Percentiles rank a stretch among this genome's conserved stretches.
Evolutionary conservation across 2,888 invertebrate species (phyloP).

Genomic region (Drosophila birchii): DNA sequence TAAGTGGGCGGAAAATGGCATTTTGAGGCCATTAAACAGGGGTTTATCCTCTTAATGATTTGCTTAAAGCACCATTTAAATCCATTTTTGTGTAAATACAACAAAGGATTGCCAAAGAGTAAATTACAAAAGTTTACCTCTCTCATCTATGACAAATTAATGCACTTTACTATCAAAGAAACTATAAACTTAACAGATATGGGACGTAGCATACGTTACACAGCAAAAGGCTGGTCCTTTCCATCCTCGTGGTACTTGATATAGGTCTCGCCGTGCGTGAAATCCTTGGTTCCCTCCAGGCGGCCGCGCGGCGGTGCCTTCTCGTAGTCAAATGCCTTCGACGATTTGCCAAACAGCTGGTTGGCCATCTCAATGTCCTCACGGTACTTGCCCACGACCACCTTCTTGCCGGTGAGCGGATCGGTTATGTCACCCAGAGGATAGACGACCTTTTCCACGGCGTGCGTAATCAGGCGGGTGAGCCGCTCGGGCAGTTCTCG

Average conservation of each 20-base stretch:
- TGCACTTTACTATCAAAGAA: slow-evolving; percentile 33
- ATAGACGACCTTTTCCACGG: slow-evolving; percentile 91
- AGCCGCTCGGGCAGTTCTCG: slow-evolving; percentile 90
- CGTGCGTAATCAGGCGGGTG: slow-evolving; percentile 91
- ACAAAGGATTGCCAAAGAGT: not conserved
- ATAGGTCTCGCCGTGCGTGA: slow-evolving; percentile 90
- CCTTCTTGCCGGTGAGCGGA: slow-evolving; percentile 92
- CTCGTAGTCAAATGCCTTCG: slow-evolving; percentile 90
- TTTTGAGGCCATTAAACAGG: not conserved
- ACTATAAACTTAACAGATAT: slow-evolving; percentile 28
- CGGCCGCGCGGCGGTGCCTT: slow-evolving; percentile 92
- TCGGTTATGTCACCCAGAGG: slow-evolving; percentile 94
- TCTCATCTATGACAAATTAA: slow-evolving; percentile 8
- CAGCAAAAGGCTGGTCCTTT: slow-evolving; percentile 89
- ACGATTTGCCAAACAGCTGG: slow-evolving; percentile 89
- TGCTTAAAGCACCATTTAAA: not conserved
- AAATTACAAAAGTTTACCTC: rapidly evolving
- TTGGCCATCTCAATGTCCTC: slow-evolving; percentile 89
- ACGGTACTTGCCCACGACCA: slow-evolving; percentile 90
- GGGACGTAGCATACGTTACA: slow-evolving; percentile 82
- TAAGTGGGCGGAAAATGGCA: not conserved
- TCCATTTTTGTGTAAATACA: not conserved
- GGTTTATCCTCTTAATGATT: no score
- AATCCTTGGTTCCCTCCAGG: slow-evolving; percentile 93
- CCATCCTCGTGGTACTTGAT: slow-evolving; percentile 92